Conservation (phyloP, 2,113 vertebrate genomes). For the Sander vitreus region DNA sequence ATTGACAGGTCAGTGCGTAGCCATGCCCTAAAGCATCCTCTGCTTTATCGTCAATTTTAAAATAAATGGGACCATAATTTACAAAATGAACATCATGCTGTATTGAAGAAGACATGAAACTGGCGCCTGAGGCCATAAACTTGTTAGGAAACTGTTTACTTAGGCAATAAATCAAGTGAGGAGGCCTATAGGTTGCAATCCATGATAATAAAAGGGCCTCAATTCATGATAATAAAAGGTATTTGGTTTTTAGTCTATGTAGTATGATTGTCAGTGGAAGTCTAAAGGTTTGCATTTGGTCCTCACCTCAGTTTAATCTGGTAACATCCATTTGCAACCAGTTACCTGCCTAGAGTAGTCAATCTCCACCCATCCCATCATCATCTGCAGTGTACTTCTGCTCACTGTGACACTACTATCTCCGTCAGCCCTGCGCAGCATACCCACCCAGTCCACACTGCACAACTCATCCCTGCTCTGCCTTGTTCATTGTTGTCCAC, state of each 20-base stretch:
- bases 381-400: background rate
- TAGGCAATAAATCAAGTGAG: no score
- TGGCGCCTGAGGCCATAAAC: no score
- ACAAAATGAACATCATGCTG: no score
- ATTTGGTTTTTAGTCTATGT: background rate
- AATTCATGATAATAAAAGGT: background rate
- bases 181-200: no score
- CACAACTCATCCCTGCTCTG: constrained; percentile 37
- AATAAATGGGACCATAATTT: no score
- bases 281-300: background rate
- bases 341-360: background rate
- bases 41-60: no score
- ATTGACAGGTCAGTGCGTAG: no score
- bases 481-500: constrained; percentile 43
- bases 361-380: background rate
- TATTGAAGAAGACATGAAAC: no score
- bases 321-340: background rate
- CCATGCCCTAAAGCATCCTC: no score
- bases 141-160: no score
- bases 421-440: background rate
- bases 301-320: background rate
- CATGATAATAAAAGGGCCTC: background rate
- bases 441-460: constrained; percentile 11
- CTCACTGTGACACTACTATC: background rate
- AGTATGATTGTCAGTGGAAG: background rate